A percentile compares a stretch with the other conserved stretches of the same genome.
phyloP scores from a whole-genome alignment of 1,140 invertebrate genomes.

The Drosophila micromelanica region DNA sequence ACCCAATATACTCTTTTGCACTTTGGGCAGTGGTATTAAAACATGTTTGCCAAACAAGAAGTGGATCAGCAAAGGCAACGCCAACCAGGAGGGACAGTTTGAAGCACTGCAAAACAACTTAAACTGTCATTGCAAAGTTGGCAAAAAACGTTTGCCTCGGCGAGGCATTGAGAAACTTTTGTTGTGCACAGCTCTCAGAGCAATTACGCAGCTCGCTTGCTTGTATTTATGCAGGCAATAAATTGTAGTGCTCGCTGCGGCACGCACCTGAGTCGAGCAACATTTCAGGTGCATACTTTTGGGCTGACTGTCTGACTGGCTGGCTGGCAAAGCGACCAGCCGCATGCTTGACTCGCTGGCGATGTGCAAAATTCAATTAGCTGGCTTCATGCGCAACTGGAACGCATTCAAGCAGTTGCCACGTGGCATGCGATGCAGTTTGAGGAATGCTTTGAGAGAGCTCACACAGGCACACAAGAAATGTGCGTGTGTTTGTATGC shows the following conservation, averaged over 20 bases:
- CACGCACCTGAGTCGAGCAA: constrained; percentile 13
- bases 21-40: no score
- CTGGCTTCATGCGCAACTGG: constrained; percentile 45
- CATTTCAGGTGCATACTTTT: constrained; percentile 28
- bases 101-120: constrained; percentile 66
- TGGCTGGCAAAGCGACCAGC: constrained; percentile 14
- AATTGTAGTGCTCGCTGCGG: constrained; percentile 39
- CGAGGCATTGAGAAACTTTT: constrained; percentile 74
- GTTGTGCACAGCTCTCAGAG: constrained; percentile 48
- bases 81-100: not conserved
- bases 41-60: constrained; percentile 73
- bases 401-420: constrained; percentile 60
- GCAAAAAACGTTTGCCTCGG: constrained; percentile 52
- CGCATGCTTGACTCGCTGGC: constrained; percentile 37
- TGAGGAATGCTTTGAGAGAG: constrained; percentile 70
- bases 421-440: constrained; percentile 71
- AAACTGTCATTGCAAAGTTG: constrained; percentile 78
- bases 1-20: no score
- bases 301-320: not conserved
- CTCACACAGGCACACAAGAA: constrained; percentile 27
- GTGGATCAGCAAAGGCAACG: constrained; percentile 51
- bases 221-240: constrained; percentile 65
- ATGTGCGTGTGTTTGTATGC: constrained; percentile 50
- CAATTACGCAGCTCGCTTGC: constrained; percentile 70
- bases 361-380: constrained; percentile 77